Conservation (phyloP, 2,888 invertebrate genomes). For the Rotaria socialis region DNA sequence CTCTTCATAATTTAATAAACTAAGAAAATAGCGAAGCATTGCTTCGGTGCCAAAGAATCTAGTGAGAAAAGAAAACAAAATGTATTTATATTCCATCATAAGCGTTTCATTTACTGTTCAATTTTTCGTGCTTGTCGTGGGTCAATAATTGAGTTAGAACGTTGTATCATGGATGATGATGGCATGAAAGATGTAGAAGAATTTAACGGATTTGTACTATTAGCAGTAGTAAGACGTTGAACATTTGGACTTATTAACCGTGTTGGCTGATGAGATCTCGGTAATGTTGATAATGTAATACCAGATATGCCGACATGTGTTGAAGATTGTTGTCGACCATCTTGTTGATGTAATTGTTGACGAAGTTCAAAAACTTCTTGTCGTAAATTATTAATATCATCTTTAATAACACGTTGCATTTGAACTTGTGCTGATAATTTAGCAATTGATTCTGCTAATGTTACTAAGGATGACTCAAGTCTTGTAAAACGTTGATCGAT, state of each 20-base stretch:
- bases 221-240: neutral
- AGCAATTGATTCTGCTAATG: conserved; percentile 79
- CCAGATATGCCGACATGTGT: neutral
- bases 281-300: neutral
- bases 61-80: neutral
- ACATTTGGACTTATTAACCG: neutral
- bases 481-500: conserved; percentile 81
- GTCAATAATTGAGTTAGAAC: conserved; percentile 25
- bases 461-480: conserved; percentile 83
- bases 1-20: conserved; percentile 66
- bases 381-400: neutral
- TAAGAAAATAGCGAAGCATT: conserved; percentile 31
- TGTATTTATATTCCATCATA: too few species aligned
- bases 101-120: neutral
- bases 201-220: neutral
- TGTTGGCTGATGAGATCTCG: neutral
- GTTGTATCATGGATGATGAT: neutral
- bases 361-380: neutral
- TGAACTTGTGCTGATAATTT: conserved; percentile 85
- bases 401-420: conserved; percentile 64
- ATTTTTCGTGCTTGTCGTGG: conserved; percentile 35
- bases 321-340: neutral
- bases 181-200: neutral
- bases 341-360: neutral
- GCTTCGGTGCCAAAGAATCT: conserved; percentile 24